Conservation (phyloP, 2,888 invertebrate genomes). For the Drosophila yooni region DNA sequence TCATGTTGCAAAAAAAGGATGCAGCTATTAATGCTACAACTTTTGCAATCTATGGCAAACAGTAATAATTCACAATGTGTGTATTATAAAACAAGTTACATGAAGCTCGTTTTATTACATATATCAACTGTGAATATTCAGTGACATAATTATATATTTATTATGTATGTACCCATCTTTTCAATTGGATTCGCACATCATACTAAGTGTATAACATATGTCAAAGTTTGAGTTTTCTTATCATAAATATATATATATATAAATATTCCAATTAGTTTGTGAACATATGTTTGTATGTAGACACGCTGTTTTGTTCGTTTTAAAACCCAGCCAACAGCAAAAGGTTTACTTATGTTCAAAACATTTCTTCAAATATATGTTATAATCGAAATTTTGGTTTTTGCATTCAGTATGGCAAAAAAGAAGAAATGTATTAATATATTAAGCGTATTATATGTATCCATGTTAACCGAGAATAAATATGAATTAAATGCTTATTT, state of each 20-base stretch:
- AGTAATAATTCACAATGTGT: conserved; percentile 15
- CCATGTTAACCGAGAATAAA: not conserved
- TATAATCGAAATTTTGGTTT: not conserved
- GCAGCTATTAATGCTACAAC: not conserved
- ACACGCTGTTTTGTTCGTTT: not conserved
- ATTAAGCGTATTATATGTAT: not conserved
- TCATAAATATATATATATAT: not conserved
- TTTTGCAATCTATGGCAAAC: conserved; percentile 5
- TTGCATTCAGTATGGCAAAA: not conserved
- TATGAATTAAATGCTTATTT: conserved; percentile 6
- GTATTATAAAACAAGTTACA: conserved; percentile 1
- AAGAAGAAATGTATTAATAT: not conserved
- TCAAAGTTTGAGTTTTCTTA: not conserved
- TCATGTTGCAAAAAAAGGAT: conserved; percentile 5
- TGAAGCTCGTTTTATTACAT: conserved; percentile 5
- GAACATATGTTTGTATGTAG: not conserved
- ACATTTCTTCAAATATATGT: not conserved
- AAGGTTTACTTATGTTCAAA: not conserved
- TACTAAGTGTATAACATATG: conserved; percentile 1
- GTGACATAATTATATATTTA: conserved; percentile 3
- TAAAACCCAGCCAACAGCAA: not conserved
- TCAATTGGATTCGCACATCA: conserved; percentile 14
- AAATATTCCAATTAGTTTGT: not conserved
- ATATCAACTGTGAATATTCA: not conserved
- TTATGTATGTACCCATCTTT: not conserved